Percentiles rank a stretch among this genome's conserved stretches.
Conservation (phyloP, 2,113 vertebrate species). For the Phaethon lepturus region DNA sequence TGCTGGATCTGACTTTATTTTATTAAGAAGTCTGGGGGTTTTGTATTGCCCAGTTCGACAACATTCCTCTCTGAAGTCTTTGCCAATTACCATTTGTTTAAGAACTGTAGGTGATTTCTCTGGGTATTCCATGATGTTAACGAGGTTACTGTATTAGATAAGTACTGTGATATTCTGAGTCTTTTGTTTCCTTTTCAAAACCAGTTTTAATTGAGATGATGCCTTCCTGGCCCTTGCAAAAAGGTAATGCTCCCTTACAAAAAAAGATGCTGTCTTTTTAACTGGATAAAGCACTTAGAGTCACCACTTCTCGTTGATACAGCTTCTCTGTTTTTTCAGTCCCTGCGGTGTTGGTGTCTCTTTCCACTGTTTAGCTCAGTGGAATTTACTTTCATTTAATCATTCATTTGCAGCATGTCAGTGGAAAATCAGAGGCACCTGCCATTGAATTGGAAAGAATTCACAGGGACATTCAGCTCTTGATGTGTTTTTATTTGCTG, state of each 20-base stretch:
- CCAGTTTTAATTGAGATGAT: neutral
- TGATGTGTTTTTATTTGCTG: conserved; percentile 28
- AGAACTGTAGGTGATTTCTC: neutral
- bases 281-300: neutral
- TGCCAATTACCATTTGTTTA: neutral
- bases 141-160: neutral
- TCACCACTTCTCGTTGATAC: neutral
- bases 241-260: neutral
- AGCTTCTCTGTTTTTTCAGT: neutral
- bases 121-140: neutral
- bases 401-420: conserved; percentile 68
- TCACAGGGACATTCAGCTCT: conserved; percentile 14
- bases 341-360: conserved; percentile 26
- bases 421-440: conserved; percentile 64
- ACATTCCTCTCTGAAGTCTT: neutral
- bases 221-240: neutral
- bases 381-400: conserved; percentile 76
- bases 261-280: neutral
- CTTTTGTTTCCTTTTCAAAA: neutral
- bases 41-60: neutral
- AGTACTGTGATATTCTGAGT: neutral
- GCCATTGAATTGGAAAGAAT: conserved; percentile 70
- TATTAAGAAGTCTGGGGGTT: fast-evolving
- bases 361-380: conserved; percentile 67
- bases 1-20: neutral